Conservation (phyloP, 2,797 vertebrate genomes). For the Premnoplex brunnescens region DNA sequence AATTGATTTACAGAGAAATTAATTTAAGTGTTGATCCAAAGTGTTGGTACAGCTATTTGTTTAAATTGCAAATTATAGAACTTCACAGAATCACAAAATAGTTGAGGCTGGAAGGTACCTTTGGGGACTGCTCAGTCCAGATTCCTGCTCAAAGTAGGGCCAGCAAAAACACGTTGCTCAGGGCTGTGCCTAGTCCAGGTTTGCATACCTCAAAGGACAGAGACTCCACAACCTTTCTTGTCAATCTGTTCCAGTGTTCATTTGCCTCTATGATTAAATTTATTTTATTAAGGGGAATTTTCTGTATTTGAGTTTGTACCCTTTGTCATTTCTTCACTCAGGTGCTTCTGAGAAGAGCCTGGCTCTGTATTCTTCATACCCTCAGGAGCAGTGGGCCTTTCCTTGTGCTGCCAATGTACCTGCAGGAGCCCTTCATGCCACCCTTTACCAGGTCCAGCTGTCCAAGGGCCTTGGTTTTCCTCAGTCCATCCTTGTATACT, state of each 20-base stretch:
- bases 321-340: neutral
- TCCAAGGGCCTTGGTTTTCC: neutral
- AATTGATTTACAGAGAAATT: conserved; percentile 35
- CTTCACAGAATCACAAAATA: neutral
- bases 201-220: neutral
- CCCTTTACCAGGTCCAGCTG: neutral
- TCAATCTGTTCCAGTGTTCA: neutral
- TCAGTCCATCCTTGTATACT: neutral
- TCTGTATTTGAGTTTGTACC: neutral
- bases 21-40: conserved; percentile 2
- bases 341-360: neutral
- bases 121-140: neutral
- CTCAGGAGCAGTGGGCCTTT: neutral
- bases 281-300: neutral
- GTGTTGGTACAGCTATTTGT: neutral
- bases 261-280: neutral
- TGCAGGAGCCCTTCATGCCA: neutral
- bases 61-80: conserved; percentile 6
- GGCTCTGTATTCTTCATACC: neutral
- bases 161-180: neutral
- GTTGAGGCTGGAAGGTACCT: neutral
- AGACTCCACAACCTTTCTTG: neutral
- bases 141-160: neutral
- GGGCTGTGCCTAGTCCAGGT: neutral
- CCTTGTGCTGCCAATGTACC: neutral